A percentile compares a stretch with the other conserved stretches of the same genome.
phyloP scores from a whole-genome alignment of 2,888 invertebrate genomes.

The Drosophila niveifrons region DNA sequence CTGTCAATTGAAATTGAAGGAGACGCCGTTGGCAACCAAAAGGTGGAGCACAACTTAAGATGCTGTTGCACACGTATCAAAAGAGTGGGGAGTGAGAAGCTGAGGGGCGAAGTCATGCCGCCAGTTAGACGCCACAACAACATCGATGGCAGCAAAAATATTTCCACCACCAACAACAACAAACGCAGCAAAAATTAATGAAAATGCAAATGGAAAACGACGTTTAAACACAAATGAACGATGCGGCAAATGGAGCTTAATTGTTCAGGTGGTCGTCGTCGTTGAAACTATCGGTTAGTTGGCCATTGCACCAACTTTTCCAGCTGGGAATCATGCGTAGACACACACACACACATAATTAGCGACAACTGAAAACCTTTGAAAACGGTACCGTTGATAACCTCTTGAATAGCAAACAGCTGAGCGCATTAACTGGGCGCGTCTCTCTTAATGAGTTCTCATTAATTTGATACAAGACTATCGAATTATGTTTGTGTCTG shows the following conservation, averaged over 20 bases:
- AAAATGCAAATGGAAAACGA: conserved; percentile 65
- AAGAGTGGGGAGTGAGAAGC: neutral
- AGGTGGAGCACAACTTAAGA: conserved; percentile 47
- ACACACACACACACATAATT: conserved; percentile 12
- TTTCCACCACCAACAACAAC: conserved; percentile 21
- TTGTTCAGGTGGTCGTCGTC: conserved; percentile 59
- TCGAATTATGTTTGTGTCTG: conserved; percentile 43
- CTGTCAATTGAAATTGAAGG: conserved; percentile 71
- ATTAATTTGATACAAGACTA: conserved; percentile 63
- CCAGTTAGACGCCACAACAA: conserved; percentile 41
- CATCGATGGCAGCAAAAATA: conserved; percentile 28
- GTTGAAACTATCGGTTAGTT: conserved; percentile 28
- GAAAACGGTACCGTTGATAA: conserved; percentile 1
- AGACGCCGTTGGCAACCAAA: conserved; percentile 41
- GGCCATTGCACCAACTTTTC: conserved; percentile 30
- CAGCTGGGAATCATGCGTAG: conserved; percentile 15
- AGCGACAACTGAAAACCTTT: conserved; percentile 19
- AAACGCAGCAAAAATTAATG: conserved; percentile 54
- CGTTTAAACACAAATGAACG: conserved; percentile 56
- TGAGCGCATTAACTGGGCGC: conserved; percentile 41
- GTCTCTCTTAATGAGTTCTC: conserved; percentile 60
- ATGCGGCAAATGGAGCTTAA: conserved; percentile 57
- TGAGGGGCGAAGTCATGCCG: conserved; percentile 27
- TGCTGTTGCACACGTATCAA: conserved; percentile 32
- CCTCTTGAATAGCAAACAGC: conserved; percentile 9